Conservation (phyloP, 2,888 invertebrate species). For the Ophion costatus region DNA sequence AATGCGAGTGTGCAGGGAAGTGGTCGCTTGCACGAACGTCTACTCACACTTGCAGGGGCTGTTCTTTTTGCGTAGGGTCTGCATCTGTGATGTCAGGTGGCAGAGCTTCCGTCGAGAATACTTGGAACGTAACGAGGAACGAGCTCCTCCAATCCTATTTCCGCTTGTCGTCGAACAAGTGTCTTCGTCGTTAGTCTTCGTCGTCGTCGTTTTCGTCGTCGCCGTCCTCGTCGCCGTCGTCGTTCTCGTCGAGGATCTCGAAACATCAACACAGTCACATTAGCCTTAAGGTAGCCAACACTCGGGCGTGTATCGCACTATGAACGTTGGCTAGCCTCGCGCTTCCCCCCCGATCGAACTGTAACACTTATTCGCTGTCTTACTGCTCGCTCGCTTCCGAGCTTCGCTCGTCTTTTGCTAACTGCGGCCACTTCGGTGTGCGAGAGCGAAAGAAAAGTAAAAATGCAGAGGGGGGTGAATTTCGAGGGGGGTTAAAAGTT, state of each 20-base stretch:
- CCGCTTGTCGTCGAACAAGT: background rate
- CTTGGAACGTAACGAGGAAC: constrained; percentile 33
- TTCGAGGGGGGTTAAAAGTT: background rate
- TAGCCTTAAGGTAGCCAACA: constrained; percentile 44
- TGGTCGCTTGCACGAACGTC: constrained; percentile 2
- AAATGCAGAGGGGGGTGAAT: background rate
- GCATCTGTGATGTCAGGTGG: constrained; percentile 86
- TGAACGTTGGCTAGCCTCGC: constrained; percentile 38
- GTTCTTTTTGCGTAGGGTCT: constrained; percentile 96
- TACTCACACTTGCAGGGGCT: constrained; percentile 97
- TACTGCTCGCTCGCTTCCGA: constrained; percentile 19
- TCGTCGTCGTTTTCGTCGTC: constrained; percentile 25
- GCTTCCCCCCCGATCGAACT: constrained; percentile 37
- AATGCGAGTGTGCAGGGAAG: background rate
- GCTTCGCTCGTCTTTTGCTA: constrained; percentile 20
- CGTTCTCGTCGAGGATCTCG: constrained; percentile 47
- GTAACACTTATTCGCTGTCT: constrained; percentile 17
- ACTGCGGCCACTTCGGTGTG: constrained; percentile 11
- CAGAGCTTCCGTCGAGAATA: constrained; percentile 40
- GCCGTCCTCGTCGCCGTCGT: constrained; percentile 44
- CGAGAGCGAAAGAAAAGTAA: background rate
- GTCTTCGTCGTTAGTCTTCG: constrained; percentile 14
- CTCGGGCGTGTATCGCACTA: constrained; percentile 53
- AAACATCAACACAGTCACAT: constrained; percentile 65
- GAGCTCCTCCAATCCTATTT: constrained; percentile 21